Conservation (phyloP, 2,888 invertebrate genomes). For the Epinotia brunnichana region DNA sequence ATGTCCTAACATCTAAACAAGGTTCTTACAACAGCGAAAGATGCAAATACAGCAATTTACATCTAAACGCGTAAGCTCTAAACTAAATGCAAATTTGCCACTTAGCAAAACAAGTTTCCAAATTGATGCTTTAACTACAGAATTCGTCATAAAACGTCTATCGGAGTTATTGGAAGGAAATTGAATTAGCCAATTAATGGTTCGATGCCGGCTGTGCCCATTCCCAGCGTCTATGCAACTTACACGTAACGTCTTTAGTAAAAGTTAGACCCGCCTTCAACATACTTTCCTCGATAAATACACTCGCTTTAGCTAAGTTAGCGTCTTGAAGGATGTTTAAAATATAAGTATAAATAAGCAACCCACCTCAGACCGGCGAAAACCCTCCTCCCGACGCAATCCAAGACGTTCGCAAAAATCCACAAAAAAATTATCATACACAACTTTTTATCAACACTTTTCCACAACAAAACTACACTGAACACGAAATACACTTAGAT, state of each 20-base stretch:
- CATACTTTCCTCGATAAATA: constrained; percentile 13
- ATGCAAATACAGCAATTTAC: neutral
- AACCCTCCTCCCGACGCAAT: constrained; percentile 43
- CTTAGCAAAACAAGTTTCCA: constrained; percentile 22
- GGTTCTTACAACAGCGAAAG: neutral
- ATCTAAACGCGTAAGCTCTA: neutral
- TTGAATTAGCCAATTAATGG: constrained; percentile 36
- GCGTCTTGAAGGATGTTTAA: constrained; percentile 18
- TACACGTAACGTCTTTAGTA: constrained; percentile 8
- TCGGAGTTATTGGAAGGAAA: constrained; percentile 24
- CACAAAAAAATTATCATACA: constrained; percentile 47
- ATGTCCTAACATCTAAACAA: neutral
- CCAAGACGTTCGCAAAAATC: constrained; percentile 41
- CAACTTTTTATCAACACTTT: constrained; percentile 45
- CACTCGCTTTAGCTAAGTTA: neutral
- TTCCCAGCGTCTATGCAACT: neutral
- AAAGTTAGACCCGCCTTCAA: neutral
- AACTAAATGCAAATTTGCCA: constrained; percentile 13
- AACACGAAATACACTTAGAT: constrained; percentile 41
- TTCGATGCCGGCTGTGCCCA: neutral
- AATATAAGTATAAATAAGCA: constrained; percentile 31
- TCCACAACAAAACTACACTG: constrained; percentile 44
- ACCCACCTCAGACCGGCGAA: constrained; percentile 55
- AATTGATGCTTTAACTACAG: neutral
- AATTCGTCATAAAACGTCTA: neutral